phyloP scores from a whole-genome alignment of 2,888 invertebrate genomes.

The Latrodectus elegans region DNA sequence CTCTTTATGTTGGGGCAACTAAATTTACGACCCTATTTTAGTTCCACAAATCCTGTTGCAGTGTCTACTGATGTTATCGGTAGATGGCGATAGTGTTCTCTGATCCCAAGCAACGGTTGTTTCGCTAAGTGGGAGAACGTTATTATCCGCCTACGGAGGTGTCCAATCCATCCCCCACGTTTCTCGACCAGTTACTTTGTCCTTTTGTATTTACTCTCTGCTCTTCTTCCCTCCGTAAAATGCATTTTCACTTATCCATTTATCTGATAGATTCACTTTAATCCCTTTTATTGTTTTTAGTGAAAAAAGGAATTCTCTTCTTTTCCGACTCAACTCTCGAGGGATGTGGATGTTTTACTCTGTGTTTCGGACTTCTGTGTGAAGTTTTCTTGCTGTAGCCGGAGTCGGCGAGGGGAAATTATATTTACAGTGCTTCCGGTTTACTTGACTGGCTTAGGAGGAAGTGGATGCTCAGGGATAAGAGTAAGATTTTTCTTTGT shows the following conservation, averaged over 20 bases:
- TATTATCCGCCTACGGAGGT: neutral
- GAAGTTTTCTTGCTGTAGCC: constrained; percentile 1
- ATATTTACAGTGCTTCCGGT: neutral
- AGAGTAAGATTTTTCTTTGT: too few relatives aligned
- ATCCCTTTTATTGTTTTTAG: neutral
- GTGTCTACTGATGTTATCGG: neutral
- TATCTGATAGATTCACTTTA: neutral
- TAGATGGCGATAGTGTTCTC: neutral
- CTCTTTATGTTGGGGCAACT: too few relatives aligned
- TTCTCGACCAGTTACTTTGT: constrained; percentile 4
- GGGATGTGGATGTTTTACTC: neutral
- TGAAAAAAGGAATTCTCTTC: neutral
- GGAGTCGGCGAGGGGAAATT: neutral
- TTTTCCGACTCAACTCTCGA: neutral
- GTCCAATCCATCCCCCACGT: constrained; percentile 5
- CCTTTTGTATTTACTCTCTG: neutral
- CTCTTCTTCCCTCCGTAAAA: neutral
- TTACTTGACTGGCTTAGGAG: neutral
- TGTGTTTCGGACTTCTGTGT: neutral
- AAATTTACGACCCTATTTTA: too few relatives aligned
- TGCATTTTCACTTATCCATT: neutral
- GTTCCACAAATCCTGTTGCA: neutral
- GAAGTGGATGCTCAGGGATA: neutral
- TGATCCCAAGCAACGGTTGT: neutral
- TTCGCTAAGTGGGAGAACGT: neutral